These are phyloP conservation scores for Amphiura filiformis DNA, from an alignment of 35 echinoderm and acorn worm species.

Conservation along the genomic window DNA sequence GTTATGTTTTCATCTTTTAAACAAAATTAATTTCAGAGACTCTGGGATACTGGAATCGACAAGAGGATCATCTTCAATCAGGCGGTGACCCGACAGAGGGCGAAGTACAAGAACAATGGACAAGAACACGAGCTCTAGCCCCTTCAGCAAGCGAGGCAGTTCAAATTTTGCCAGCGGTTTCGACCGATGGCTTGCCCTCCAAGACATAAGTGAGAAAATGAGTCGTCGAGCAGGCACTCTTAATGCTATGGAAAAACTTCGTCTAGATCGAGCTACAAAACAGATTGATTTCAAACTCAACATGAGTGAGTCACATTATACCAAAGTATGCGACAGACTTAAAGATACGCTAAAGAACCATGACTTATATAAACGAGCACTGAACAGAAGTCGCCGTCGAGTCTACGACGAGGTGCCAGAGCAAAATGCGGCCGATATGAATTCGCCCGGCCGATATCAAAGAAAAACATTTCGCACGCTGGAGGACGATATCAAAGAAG, in stretches of 20 bases:
- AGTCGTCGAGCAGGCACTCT: conserved; percentile 47
- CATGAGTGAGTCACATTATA: conserved; percentile 33
- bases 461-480: conserved; percentile 28
- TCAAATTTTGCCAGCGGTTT: conserved; percentile 60
- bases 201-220: conserved; percentile 57
- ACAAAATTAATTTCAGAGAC: too few relatives aligned
- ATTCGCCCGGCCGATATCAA: conserved; percentile 58
- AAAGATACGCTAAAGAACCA: conserved; percentile 58
- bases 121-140: too few relatives aligned
- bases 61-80: too few relatives aligned
- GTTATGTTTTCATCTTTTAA: too few relatives aligned
- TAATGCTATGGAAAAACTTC: conserved; percentile 64
- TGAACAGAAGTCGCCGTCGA: conserved; percentile 35
- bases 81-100: too few relatives aligned
- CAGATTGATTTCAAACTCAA: conserved; percentile 60
- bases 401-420: neutral
- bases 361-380: conserved; percentile 58
- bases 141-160: neutral
- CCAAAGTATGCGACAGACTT: conserved; percentile 35
- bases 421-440: neutral
- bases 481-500: conserved; percentile 32
- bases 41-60: too few relatives aligned
- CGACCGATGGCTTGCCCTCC: conserved; percentile 62
- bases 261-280: conserved; percentile 29
- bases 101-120: too few relatives aligned